Conservation (phyloP, 2,888 invertebrate genomes). For the Mongoloraphidia duomilia region DNA sequence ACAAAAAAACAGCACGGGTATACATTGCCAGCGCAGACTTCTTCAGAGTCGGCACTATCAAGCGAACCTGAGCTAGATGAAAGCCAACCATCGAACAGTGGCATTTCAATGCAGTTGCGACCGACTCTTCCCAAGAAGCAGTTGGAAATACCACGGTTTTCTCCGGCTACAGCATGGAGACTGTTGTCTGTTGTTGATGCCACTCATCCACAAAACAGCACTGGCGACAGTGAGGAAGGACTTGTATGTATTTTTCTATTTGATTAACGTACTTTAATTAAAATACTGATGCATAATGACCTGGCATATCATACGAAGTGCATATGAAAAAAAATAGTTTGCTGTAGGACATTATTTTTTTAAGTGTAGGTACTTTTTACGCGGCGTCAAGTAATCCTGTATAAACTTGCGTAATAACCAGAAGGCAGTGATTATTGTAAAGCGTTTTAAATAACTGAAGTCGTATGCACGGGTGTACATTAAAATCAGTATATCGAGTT, state of each 20-base stretch:
- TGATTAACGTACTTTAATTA: not conserved
- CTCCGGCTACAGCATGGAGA: constrained; percentile 72
- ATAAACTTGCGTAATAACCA: too few relatives aligned
- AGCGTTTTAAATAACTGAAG: too few relatives aligned
- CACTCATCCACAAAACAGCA: constrained; percentile 16
- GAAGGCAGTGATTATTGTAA: too few relatives aligned
- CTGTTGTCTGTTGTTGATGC: constrained; percentile 50
- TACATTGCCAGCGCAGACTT: constrained; percentile 20
- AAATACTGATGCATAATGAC: constrained; percentile 9
- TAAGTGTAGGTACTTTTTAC: too few relatives aligned
- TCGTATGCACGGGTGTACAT: too few relatives aligned
- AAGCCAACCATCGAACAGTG: constrained; percentile 31
- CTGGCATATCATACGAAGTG: too few relatives aligned
- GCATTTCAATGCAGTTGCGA: constrained; percentile 56
- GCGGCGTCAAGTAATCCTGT: too few relatives aligned
- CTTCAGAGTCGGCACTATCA: constrained; percentile 41
- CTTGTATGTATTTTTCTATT: constrained; percentile 12
- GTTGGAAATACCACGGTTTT: constrained; percentile 62
- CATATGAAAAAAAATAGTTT: too few relatives aligned
- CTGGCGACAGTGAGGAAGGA: constrained; percentile 23
- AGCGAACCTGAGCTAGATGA: constrained; percentile 34
- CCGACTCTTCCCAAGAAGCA: constrained; percentile 70
- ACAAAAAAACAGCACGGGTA: constrained; percentile 15
- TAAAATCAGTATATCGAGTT: too few relatives aligned
- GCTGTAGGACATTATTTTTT: too few relatives aligned